Evolutionary conservation across 2,797 vertebrate genomes (phyloP).

Genomic region (Mustela erminea): DNA sequence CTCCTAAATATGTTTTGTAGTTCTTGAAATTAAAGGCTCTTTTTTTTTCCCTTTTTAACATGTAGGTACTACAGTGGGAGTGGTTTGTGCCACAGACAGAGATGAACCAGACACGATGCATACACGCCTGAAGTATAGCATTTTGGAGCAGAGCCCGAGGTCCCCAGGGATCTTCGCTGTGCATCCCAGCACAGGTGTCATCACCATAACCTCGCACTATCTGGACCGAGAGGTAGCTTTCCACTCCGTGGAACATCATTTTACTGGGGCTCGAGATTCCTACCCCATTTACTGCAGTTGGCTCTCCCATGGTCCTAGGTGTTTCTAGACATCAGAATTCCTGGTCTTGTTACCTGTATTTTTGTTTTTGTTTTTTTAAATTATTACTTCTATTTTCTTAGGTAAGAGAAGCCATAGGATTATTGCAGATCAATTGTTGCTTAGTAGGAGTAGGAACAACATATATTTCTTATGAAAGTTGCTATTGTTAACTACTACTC

Average conservation of each 20-base stretch:
- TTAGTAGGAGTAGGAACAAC: not conserved
- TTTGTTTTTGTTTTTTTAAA: not conserved
- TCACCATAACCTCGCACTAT: conserved; percentile 84
- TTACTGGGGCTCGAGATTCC: rapidly evolving
- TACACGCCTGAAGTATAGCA: conserved; percentile 88
- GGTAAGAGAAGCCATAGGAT: not conserved
- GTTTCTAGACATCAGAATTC: not conserved
- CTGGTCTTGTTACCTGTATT: not conserved
- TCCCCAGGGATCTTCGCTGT: conserved; percentile 87
- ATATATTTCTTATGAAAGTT: not conserved
- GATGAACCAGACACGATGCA: conserved; percentile 89
- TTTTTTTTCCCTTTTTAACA: not conserved
- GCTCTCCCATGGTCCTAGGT: not conserved
- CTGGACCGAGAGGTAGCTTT: conserved; percentile 94
- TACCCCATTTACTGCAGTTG: not conserved
- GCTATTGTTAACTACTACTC: not conserved
- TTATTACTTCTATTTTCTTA: conserved; percentile 3
- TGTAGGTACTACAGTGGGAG: conserved; percentile 90
- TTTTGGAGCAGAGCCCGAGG: conserved; percentile 86
- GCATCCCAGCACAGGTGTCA: conserved; percentile 87
- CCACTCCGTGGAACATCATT: rapidly evolving
- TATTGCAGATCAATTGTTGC: not conserved
- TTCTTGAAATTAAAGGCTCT: not conserved
- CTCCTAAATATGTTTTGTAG: not conserved
- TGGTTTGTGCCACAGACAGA: conserved; percentile 90